phyloP scores from a whole-genome alignment of 1,140 invertebrate species.

The Pentalonia nigronervosa region DNA sequence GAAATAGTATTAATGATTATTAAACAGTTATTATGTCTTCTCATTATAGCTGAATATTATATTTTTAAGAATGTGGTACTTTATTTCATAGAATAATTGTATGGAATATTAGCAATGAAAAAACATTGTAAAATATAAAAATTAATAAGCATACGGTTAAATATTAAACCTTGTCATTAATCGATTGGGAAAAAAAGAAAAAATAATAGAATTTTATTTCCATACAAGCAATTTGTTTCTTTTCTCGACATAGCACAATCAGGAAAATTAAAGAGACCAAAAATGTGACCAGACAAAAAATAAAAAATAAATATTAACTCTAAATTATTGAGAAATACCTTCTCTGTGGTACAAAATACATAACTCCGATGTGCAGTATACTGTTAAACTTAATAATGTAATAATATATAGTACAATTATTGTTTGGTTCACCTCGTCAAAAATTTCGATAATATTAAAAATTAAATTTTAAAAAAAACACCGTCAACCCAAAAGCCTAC shows the following conservation, averaged over 20 bases:
- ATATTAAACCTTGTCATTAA: neutral
- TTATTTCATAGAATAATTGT: neutral
- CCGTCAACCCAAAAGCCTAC: neutral
- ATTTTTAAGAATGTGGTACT: neutral
- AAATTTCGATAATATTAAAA: neutral
- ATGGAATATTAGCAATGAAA: neutral
- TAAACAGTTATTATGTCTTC: no score
- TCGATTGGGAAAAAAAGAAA: neutral
- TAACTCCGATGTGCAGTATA: neutral
- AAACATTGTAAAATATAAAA: neutral
- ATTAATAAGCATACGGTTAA: neutral
- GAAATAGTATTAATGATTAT: no score
- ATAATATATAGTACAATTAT: neutral
- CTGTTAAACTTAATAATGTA: neutral
- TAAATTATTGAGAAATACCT: no score
- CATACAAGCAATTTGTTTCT: no score
- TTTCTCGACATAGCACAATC: no score
- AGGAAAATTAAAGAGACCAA: no score
- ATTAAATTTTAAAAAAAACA: neutral
- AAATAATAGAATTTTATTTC: neutral
- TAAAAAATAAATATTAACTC: no score
- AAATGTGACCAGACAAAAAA: no score
- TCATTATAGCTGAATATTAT: neutral
- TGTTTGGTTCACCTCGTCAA: neutral
- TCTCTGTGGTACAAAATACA: no score